Conservation (phyloP, 2,113 vertebrate genomes). For the Pipra filicauda region DNA sequence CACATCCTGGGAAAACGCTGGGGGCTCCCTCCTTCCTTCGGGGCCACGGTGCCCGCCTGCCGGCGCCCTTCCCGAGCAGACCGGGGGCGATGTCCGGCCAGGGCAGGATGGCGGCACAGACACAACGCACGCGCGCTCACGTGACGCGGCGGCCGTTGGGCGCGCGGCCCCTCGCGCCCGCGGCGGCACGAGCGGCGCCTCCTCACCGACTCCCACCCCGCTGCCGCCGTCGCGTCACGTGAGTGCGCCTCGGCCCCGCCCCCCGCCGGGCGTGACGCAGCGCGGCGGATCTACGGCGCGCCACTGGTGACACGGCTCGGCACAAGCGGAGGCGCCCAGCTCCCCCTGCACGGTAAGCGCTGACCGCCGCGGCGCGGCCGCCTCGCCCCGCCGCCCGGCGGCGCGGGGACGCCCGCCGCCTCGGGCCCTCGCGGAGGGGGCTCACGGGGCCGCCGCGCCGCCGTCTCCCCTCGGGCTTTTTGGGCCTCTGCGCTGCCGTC, state of each 20-base stretch:
- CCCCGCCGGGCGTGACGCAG: constrained; percentile 35
- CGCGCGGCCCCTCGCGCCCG: background rate
- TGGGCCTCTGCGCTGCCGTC: constrained; percentile 90
- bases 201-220: background rate
- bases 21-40: too few relatives aligned
- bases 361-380: background rate
- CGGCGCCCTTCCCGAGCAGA: too few relatives aligned
- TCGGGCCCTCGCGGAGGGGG: too few relatives aligned
- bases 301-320: constrained; percentile 86
- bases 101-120: background rate
- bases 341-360: constrained; percentile 66
- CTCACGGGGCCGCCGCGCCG: too few relatives aligned
- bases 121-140: too few relatives aligned
- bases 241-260: background rate
- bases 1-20: fast-evolving
- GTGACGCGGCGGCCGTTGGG: background rate
- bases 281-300: constrained; percentile 82
- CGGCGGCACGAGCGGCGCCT: background rate
- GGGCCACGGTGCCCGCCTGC: fast-evolving
- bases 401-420: too few relatives aligned
- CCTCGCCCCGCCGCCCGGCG: background rate
- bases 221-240: background rate
- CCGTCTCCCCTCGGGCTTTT: constrained; percentile 79
- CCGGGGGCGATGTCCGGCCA: fast-evolving
- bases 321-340: constrained; percentile 78